Evolutionary conservation across 2,113 vertebrate genomes (phyloP).

Genomic region (Calidris pygmaea): DNA sequence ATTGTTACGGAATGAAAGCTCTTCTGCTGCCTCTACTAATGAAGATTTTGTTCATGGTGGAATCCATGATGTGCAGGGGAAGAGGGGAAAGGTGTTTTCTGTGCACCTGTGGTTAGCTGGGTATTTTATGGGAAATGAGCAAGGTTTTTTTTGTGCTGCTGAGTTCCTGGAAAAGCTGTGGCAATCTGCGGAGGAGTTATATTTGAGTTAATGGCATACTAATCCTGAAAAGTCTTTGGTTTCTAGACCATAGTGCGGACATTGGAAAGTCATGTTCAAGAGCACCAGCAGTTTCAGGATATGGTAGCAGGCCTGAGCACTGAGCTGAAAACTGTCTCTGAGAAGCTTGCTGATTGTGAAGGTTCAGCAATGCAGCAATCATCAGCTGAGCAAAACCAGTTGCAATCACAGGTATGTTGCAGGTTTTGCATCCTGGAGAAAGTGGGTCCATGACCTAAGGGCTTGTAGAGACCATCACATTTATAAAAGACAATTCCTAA

Average conservation of each 20-base stretch:
- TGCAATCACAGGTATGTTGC: slow-evolving; percentile 69
- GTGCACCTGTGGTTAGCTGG: background rate
- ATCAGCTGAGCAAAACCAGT: slow-evolving; percentile 38
- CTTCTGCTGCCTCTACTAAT: background rate
- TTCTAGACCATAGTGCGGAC: slow-evolving; percentile 67
- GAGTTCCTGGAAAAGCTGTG: background rate
- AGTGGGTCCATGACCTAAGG: background rate
- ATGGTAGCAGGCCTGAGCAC: slow-evolving; percentile 39
- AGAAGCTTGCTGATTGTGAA: slow-evolving; percentile 36
- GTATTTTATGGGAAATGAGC: background rate
- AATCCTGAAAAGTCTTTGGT: slow-evolving; percentile 17
- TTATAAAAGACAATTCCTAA: background rate
- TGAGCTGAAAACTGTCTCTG: slow-evolving; percentile 44
- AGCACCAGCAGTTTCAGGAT: slow-evolving; percentile 59
- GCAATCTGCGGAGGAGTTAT: background rate
- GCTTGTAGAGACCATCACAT: background rate
- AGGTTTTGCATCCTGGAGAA: background rate
- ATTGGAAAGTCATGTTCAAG: slow-evolving; percentile 58
- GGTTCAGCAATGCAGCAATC: slow-evolving; percentile 4
- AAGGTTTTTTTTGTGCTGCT: background rate
- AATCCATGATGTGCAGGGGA: background rate
- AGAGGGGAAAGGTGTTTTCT: background rate
- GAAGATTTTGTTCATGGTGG: background rate
- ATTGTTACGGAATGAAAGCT: background rate
- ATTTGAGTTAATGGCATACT: background rate